These are phyloP conservation scores for Sesia apiformis DNA, from an alignment of 2,888 invertebrate species.

Conservation along the genomic window DNA sequence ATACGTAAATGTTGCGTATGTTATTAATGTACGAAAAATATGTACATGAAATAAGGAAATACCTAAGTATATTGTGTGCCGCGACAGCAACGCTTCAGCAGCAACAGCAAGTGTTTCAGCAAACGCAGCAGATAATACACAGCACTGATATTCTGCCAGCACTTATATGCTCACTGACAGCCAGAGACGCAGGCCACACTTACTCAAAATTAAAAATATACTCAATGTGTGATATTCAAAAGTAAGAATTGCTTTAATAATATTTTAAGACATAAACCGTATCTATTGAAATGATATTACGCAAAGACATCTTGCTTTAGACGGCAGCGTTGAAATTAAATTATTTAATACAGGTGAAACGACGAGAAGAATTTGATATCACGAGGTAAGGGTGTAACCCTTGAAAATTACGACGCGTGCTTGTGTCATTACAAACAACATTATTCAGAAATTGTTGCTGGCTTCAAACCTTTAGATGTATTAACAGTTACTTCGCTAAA, in stretches of 20 bases:
- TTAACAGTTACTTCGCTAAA: slow-evolving; percentile 5
- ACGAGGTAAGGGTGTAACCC: slow-evolving; percentile 34
- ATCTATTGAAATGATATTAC: slow-evolving; percentile 45
- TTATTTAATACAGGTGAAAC: slow-evolving; percentile 48
- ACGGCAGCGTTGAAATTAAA: slow-evolving; percentile 44
- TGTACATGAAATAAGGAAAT: no score
- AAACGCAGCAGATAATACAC: no score
- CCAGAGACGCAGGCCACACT: no score
- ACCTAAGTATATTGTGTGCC: no score
- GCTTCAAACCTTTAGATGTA: slow-evolving; percentile 29
- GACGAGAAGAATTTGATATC: slow-evolving; percentile 38
- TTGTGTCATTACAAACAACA: slow-evolving; percentile 33
- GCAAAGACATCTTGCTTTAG: slow-evolving; percentile 43
- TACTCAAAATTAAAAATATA: no score
- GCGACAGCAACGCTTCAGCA: no score
- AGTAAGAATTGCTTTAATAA: not conserved
- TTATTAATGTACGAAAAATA: no score
- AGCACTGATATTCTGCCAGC: no score
- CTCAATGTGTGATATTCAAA: no score
- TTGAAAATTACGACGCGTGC: slow-evolving; percentile 27
- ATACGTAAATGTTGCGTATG: no score
- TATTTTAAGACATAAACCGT: slow-evolving; percentile 33
- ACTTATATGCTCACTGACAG: no score
- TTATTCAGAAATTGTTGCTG: slow-evolving; percentile 28
- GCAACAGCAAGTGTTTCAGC: no score